phyloP scores from a whole-genome alignment of 2,888 invertebrate species.

The Drosophila multiciliata region DNA sequence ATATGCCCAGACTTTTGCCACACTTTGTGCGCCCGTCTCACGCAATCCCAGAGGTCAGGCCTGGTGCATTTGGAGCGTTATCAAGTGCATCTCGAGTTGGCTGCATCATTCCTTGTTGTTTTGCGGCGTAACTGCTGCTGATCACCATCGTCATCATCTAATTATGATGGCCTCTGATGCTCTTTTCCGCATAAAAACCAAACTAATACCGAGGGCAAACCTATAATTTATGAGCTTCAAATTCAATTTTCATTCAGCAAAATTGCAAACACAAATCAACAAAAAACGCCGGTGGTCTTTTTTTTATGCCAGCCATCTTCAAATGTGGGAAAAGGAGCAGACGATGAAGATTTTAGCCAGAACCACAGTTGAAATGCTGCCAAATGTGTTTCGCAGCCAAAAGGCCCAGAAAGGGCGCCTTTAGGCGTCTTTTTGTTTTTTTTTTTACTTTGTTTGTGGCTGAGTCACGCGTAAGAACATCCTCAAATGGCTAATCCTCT shows the following conservation, averaged over 20 bases:
- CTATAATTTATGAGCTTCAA: constrained; percentile 75
- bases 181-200: constrained; percentile 66
- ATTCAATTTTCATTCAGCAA: constrained; percentile 76
- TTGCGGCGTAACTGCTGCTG: constrained; percentile 30
- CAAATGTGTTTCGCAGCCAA: constrained; percentile 37
- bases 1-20: constrained; percentile 41
- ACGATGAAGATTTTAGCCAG: constrained; percentile 36
- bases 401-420: constrained; percentile 38
- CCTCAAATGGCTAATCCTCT: constrained; percentile 43
- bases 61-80: constrained; percentile 21
- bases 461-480: constrained; percentile 52
- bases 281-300: constrained; percentile 61
- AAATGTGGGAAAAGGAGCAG: constrained; percentile 55
- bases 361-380: constrained; percentile 27
- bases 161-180: constrained; percentile 54
- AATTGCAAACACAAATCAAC: constrained; percentile 56
- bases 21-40: constrained; percentile 56
- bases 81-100: constrained; percentile 36
- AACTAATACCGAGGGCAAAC: constrained; percentile 57
- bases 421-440: constrained; percentile 24
- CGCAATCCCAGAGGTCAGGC: constrained; percentile 58
- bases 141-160: constrained; percentile 44
- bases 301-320: constrained; percentile 16
- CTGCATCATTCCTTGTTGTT: constrained; percentile 35
- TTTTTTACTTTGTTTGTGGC: constrained; percentile 25